Evolutionary conservation across 2,888 invertebrate genomes (phyloP), one percentile per base, ranked within the genome.

Genomic region (Galerucella nymphaeae): DNA sequence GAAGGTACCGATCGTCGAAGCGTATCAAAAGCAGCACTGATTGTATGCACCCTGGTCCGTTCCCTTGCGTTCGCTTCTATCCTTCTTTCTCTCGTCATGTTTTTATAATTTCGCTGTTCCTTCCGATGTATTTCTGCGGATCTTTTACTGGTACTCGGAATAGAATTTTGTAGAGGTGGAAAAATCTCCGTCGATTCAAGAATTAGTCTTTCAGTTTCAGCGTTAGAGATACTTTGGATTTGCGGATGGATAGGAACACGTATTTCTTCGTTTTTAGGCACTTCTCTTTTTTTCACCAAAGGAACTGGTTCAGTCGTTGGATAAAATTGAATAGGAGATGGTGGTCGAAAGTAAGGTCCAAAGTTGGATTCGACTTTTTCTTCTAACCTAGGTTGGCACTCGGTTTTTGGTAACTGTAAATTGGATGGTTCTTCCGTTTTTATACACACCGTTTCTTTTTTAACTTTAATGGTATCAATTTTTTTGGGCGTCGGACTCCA

Each of bases 31-130:
- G 97, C 97, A 0, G 97, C 97, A 82, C 96, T 96, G 78, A 98
- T 98, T 0, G 97, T 97, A 85, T 98, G 97, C 0, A 98, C 97
- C 66, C 97, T 89, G 8, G 97, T 96, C 73, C 97, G 88, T 84
- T 98, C 97, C 6, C 97, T 89, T 0, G 97, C 97, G 84, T 98
- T 98, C 0, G 97, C 97, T 85, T 98, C 97, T 83, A 97, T 96
- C 77, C 97, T 89, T 78, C 97, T 88, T 84, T 97, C 97, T 20
- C 96, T 89, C 0, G 96, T 97, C 96, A 97, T 97, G 85, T 96
- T 97, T 84, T 97, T 97, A 87, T 97, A 97, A 85, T 97, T 97
- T 77, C 96, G 89, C 82, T 95, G 94, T 76, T 94, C 92, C 30
- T 81, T 76, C 48, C 81, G 76, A 38, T 75, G 71, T 11, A 59